Evolutionary conservation across 2,888 invertebrate genomes (phyloP), one percentile per base, ranked within the genome.

Genomic region (Drosophila trichaetosa): DNA sequence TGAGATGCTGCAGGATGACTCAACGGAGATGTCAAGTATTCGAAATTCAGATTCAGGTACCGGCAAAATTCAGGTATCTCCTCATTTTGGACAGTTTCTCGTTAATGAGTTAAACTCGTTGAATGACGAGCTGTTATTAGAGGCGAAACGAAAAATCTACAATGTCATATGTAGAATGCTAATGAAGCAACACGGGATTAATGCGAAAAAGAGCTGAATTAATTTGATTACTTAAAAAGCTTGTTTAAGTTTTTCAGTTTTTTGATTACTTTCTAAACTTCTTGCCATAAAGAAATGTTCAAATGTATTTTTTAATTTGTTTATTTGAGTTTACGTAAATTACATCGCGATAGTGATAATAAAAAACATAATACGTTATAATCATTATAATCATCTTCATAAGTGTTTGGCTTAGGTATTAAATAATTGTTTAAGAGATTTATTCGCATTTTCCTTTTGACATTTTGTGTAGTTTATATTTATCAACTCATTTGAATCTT

Each of bases 321-420:
- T 91, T 91, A 90, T 91, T 81, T 85, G 77, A 86, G 73, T 87
- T 85, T 86, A 85, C 83, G 86, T 90, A 86, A 84, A 82, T 87
- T 91, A 91, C 87, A 89, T 83, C 78, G 87, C 84, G 79, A 87
- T 87, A 87, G 72, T 87, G 89, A 86, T 89, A 83, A 86, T 90
- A 90, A 91, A 83, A 91, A 91, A 90, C 88, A 91, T 85, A 91
- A 90, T 89, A 90, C 83, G 80, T 88, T 76, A 87, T 87, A 84
- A 83, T 83, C 75, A 80, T 88, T 76, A 87, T 87, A 84, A 83
- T 83, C 75, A 80, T 88, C 67, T 79, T 81, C 62, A 79, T 71
- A 82, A 71, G 66, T 82, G 73, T 82, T 81, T 64, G 62, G 71
- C 87, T 87, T 85, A 87, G 85, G 66, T 85, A 85, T 81, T 83